These are phyloP conservation scores for Liposcelis brunnea DNA, from an alignment of 2,888 invertebrate species.

Conservation along the genomic window DNA sequence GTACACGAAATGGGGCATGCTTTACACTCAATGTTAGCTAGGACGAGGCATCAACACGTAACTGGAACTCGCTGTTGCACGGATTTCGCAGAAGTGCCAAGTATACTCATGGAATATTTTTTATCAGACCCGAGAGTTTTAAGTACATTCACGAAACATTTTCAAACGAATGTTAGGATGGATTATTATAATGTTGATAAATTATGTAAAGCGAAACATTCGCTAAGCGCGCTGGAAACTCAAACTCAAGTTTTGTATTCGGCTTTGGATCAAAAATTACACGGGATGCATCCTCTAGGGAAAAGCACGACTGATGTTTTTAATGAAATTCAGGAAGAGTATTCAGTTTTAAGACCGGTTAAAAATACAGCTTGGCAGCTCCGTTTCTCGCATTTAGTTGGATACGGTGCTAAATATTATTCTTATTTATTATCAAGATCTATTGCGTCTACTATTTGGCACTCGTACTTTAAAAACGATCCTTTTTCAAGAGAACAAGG, in stretches of 20 bases:
- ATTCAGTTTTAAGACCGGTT: slow-evolving; percentile 75
- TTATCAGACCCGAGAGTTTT: slow-evolving; percentile 74
- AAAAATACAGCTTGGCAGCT: slow-evolving; percentile 89
- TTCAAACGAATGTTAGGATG: slow-evolving; percentile 69
- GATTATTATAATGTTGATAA: slow-evolving; percentile 61
- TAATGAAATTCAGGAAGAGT: slow-evolving; percentile 56
- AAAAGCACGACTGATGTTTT: slow-evolving; percentile 52
- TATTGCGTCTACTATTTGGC: slow-evolving; percentile 86
- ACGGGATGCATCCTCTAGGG: slow-evolving; percentile 38
- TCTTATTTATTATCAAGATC: slow-evolving; percentile 91
- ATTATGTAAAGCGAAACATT: slow-evolving; percentile 66
- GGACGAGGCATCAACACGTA: slow-evolving; percentile 91
- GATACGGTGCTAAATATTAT: slow-evolving; percentile 98
- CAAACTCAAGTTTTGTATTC: slow-evolving; percentile 78
- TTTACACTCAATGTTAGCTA: slow-evolving; percentile 94
- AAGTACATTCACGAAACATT: slow-evolving; percentile 74
- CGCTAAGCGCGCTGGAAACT: slow-evolving; percentile 79
- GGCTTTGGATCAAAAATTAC: slow-evolving; percentile 78
- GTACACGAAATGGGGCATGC: slow-evolving; percentile 99
- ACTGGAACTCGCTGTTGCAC: slow-evolving; percentile 93
- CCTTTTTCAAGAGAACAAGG: slow-evolving; percentile 66
- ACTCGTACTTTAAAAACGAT: slow-evolving; percentile 58
- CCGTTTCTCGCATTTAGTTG: slow-evolving; percentile 88
- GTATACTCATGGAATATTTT: slow-evolving; percentile 97
- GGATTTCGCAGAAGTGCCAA: slow-evolving; percentile 97